A percentile compares a stretch with the other conserved stretches of the same genome.
These are phyloP conservation scores for Philereme transversata DNA, from an alignment of 2,888 invertebrate genomes.

Conservation along the genomic window DNA sequence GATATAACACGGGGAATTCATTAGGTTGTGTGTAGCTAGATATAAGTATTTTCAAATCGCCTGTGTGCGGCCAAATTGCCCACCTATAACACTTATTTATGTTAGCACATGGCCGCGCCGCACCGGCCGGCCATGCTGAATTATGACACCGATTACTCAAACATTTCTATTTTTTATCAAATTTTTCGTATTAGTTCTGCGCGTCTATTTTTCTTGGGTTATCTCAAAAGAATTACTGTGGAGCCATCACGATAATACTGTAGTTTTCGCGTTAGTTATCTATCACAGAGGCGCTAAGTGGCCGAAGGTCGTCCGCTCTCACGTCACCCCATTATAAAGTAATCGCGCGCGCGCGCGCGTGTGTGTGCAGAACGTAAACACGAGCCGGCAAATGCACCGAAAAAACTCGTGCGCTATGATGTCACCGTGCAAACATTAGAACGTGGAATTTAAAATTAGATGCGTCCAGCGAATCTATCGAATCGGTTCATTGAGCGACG, in stretches of 20 bases:
- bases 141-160: conserved; percentile 15
- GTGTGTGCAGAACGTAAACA: conserved; percentile 77
- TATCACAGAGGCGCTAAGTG: conserved; percentile 42
- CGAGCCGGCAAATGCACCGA: conserved; percentile 67
- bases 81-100: conserved; percentile 46
- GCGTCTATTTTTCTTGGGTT: not conserved
- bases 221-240: no score
- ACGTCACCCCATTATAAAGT: conserved; percentile 61
- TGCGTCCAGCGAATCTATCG: conserved; percentile 69
- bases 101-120: conserved; percentile 36
- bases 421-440: conserved; percentile 79
- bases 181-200: not conserved
- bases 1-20: conserved; percentile 38
- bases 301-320: conserved; percentile 55
- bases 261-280: conserved; percentile 5
- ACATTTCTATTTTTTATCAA: not conserved
- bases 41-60: conserved; percentile 36
- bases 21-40: conserved; percentile 41
- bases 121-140: conserved; percentile 46
- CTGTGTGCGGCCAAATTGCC: conserved; percentile 37
- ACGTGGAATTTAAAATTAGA: conserved; percentile 78
- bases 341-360: conserved; percentile 50
- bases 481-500: conserved; percentile 81
- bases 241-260: no score
- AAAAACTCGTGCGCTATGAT: conserved; percentile 75